These are phyloP conservation scores for Malurus cyaneus DNA, from an alignment of 2,113 vertebrate genomes.

Conservation along the genomic window DNA sequence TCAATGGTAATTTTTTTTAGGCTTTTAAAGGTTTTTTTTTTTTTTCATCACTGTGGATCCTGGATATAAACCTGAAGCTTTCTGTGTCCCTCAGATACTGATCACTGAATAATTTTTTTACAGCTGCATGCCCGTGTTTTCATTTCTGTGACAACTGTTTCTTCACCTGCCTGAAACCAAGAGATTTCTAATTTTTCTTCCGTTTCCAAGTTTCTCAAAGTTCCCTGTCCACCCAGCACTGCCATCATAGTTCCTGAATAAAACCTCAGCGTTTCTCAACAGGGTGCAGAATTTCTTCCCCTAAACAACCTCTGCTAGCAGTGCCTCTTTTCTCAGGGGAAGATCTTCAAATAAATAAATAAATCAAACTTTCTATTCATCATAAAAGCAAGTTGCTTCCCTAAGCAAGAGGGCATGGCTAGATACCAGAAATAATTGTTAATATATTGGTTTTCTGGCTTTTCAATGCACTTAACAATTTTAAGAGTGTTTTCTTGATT, in stretches of 20 bases:
- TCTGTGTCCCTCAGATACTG: background rate
- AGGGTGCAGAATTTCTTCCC: constrained; percentile 25
- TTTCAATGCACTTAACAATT: background rate
- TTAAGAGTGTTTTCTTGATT: background rate
- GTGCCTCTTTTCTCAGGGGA: background rate
- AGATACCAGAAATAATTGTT: background rate
- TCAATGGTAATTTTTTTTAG: background rate
- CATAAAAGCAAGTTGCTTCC: background rate
- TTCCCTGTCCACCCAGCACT: background rate
- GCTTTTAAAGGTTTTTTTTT: background rate
- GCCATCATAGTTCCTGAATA: constrained; percentile 40
- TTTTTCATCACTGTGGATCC: background rate
- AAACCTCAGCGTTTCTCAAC: constrained; percentile 55
- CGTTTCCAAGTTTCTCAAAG: constrained; percentile 36
- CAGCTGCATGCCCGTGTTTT: background rate
- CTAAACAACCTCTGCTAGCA: background rate
- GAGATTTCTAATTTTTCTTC: constrained; percentile 33
- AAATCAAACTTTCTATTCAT: background rate
- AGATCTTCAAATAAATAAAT: background rate
- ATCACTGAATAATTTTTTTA: background rate
- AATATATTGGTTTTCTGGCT: background rate
- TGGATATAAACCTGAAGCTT: background rate
- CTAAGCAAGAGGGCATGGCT: background rate
- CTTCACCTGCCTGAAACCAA: constrained; percentile 38
- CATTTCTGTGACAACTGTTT: background rate